A percentile compares a stretch with the other conserved stretches of the same genome.
These are phyloP conservation scores for Metopia argyrocephala DNA, from an alignment of 2,888 invertebrate species.

Conservation along the genomic window DNA sequence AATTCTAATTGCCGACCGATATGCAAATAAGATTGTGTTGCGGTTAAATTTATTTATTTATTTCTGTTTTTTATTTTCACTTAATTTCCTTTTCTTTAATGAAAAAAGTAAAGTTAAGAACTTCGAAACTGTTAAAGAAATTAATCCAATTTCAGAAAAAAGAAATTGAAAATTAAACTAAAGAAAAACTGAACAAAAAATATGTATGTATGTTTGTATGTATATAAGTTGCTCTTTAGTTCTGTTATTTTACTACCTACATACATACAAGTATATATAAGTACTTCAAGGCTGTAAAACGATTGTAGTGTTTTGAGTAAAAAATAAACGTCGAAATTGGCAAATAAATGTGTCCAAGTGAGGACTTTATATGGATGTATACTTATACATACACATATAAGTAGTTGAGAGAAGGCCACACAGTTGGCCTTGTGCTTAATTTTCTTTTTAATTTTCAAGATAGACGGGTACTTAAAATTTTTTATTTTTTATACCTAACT, in stretches of 20 bases:
- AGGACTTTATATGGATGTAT: neutral
- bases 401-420: neutral
- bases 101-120: constrained; percentile 2
- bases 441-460: constrained; percentile 56
- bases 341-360: neutral
- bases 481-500: neutral
- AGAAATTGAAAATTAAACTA: constrained; percentile 14
- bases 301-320: constrained; percentile 13
- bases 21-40: constrained; percentile 42
- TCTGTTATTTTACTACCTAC: constrained; percentile 14
- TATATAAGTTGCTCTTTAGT: constrained; percentile 50
- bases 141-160: constrained; percentile 44
- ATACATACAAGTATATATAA: too few species aligned
- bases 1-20: constrained; percentile 47
- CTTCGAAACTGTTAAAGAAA: neutral
- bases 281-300: constrained; percentile 32
- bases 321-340: neutral
- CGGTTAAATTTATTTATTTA: neutral
- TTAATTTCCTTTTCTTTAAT: constrained; percentile 21
- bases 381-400: too few species aligned
- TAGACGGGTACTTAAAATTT: constrained; percentile 55
- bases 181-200: too few species aligned
- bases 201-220: too few species aligned
- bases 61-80: constrained; percentile 3
- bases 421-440: constrained; percentile 57